Evolutionary conservation across 2,797 vertebrate species (phyloP), one percentile per base, ranked within the genome.

Genomic region (Kryptolebias ocellatus): DNA sequence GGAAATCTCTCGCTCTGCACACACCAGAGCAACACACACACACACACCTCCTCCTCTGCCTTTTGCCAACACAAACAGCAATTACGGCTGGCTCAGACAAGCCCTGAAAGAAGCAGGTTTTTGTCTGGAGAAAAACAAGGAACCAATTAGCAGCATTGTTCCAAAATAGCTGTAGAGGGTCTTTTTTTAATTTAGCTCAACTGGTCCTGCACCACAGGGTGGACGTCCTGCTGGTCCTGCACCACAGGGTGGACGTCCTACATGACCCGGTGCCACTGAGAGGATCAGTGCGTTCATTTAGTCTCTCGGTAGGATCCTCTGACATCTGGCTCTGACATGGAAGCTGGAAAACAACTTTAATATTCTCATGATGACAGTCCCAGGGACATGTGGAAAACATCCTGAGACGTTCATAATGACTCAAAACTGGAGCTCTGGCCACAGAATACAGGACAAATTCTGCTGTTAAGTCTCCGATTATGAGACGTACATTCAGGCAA

Each of bases 371-470:
- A 90, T 93, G 95, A 95, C 92, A 92, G 93, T 95, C 93, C 55
- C 92, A 90, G 83, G 90, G 93, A 96, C 95, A 96, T 97, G 94
- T 96, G 95, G 95, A 96, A 97, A 96, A 94, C 95, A 96, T 96
- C 95, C 93, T 17, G 88, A 95, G 94, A 93, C 93, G 91, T 94
- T 94, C 90, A 83, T 90, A 92, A 93, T 93, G 91, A 94, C 93
- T 91, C 87, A 92, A 92, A 89, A 86, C 88, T 90, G 83, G 86
- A 93, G 86, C 86, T 88, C 93, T 94, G 93, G 92, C 88, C 92
- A 94, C 89, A 84, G 88, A 84, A 92, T 53, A 12, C 76, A 67
- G 55, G 60, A 65, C 65, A 73, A 70, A 52, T 46, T 17, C 10
- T 29, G 28, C 8, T 37, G 17, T 47, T 77, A 57, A 66, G 14